Evolutionary conservation across 2,888 invertebrate species (phyloP), one percentile per base, ranked within the genome.

Genomic region (Dynastes maya): DNA sequence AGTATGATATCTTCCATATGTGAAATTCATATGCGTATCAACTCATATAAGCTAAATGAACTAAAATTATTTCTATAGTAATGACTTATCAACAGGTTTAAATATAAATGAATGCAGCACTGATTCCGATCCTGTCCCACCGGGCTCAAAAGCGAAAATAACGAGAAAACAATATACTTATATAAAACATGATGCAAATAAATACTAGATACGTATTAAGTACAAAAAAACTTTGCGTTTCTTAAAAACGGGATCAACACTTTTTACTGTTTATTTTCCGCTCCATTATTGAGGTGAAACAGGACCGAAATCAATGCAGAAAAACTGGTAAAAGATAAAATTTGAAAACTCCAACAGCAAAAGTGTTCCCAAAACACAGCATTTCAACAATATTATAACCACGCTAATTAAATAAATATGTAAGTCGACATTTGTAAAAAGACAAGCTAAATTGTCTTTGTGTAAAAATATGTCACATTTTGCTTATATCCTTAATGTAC

Each of bases 291-390:
- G 11, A 63, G 63, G 45, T 45, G 63, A 61, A 71, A 63, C 77
- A 70, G 63, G 61, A 63, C n/a, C 77, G 16, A 68, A 29, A 51
- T 63, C 70, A 22, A 58, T 63, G 77, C 63, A 32, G 29, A 72
- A 22, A 58, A 72, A 72, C 16, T 40, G 58, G 58, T 72, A 77
- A 77, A 55, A 83, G 84, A 87, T 87, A 87, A 88, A 87, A 87
- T 86, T 85, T 86, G 84, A 87, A 86, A 88, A 88, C 86, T 87
- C 86, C 87, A 87, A 88, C 87, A 87, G 86, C 86, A 85, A 85
- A 79, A 86, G 84, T 86, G 85, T 86, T 84, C 85, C 85, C 86
- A 86, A 79, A 86, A 85, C 86, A 86, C 84, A 86, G 85, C 84
- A 83, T 83, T 82, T 83, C 81, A 81, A 83, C 79, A 83, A 83